Evolutionary conservation across 2,888 invertebrate genomes (phyloP), one percentile per base, ranked within the genome.

Genomic region (Prosapia bicincta): DNA sequence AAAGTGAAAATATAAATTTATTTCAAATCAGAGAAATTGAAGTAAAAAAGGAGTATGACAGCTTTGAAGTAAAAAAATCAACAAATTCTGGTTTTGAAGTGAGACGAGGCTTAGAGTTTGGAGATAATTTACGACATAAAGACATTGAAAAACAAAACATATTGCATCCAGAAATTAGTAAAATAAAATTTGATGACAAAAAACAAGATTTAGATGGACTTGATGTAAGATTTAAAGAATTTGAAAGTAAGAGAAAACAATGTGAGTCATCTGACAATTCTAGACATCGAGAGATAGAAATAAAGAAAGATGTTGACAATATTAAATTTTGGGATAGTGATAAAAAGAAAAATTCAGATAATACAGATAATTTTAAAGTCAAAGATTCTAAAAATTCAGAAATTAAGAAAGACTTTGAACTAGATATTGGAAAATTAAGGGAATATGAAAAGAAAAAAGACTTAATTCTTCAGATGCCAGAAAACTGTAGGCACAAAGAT

Each of bases 301-400:
- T 80, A 79, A 82, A 81, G 30, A 81, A 71, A 26, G 80, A 81
- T 71, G 80, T 77, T 70, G 83, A 76, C 78, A 81, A 70, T 70
- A 76, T 79, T n/a, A 76, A 76, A 15, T 78, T 74, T 66, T 77
- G 75, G 38, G 78, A 77, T 77, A 80, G n/a, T 38, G 82, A 83
- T 30, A 78, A 78, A 43, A 80, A 78, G 69, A 79, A 77, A 78
- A 81, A 81, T 43, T 10, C 54, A 20, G 54, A 54, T 20, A 38
- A 7, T 38, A 20, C 9, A 54, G 80, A 75, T 54, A 79, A 76
- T 73, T 77, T 68, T 76, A 80, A 80, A 66, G 81, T 78, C 75
- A 79, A 72, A 79, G 79, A 79, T 76, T 71, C 10, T 77, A 78
- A 75, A 86, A 85, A 80, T 79, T 75, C 23, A 83, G 81, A 79